Percentiles rank a stretch among this genome's conserved stretches.
These are phyloP conservation scores for Numenius phaeopus DNA, from an alignment of 2,797 vertebrate species.

Conservation along the genomic window DNA sequence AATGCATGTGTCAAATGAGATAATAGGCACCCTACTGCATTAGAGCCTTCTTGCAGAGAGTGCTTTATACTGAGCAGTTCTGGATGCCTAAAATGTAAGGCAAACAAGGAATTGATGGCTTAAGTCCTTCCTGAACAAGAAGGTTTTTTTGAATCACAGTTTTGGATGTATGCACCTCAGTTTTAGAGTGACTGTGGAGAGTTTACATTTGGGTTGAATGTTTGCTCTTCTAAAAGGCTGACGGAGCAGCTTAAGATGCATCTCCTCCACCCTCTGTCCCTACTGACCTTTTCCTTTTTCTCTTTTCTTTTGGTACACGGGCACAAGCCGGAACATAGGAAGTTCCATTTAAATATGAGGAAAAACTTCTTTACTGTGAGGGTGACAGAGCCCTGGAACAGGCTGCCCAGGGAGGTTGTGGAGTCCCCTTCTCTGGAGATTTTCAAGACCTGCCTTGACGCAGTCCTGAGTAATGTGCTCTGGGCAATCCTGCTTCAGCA, in stretches of 20 bases:
- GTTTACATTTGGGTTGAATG: not conserved
- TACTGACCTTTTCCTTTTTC: not conserved
- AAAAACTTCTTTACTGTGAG: too few species aligned
- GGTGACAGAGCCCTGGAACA: too few species aligned
- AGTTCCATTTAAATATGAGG: too few species aligned
- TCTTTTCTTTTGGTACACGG: not conserved
- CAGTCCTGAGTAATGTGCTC: too few species aligned
- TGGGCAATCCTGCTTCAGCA: too few species aligned
- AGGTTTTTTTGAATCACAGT: not conserved
- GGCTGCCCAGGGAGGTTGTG: too few species aligned
- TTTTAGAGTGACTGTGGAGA: not conserved
- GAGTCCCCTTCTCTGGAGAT: too few species aligned
- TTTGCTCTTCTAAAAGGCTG: not conserved
- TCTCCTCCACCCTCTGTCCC: not conserved
- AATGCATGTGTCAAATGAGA: not conserved
- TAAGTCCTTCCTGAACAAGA: not conserved
- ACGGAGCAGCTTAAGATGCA: not conserved
- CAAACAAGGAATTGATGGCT: not conserved
- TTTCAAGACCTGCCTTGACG: too few species aligned
- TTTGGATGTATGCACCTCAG: not conserved
- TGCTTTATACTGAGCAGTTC: not conserved
- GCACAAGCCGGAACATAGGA: too few species aligned
- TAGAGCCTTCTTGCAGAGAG: not conserved
- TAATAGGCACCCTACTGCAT: not conserved
- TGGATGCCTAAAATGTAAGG: not conserved